Base-by-base conservation (phyloP, 2,797 vertebrate genomes). In the Tokudaia muenninki region DNA sequence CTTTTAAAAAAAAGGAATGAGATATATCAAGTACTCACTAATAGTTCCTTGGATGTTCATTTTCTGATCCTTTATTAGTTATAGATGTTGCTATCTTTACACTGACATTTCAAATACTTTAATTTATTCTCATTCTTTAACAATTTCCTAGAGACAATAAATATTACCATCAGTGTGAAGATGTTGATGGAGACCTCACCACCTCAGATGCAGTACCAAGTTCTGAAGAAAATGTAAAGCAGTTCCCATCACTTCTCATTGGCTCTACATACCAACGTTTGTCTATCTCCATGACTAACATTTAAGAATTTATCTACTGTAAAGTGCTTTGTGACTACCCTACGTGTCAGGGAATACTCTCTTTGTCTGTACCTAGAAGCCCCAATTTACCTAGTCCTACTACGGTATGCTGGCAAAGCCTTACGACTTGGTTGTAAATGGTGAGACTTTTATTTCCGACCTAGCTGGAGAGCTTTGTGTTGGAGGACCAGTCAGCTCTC, bases 11-110 rank as follows among this genome's bases (percentile, higher is more conserved):
- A 63, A 65, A 11, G 3, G 3, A 67, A 24, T n/a, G 61, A 34
- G 34, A 22, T 22, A 79, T 70, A 87, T 65, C 90, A 94, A 91
- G 59, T 24, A 86, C 91, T n/a, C 65, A 81, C 70, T 88, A 72
- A 88, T 21, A 75, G 41, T 78, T 96, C 83, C 70, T 52, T 26
- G 44, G n/a, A 63, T 83, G 19, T 80, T 90, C 87, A 94, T 26
- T 83, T 94, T 59, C 81, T 44, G 19, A 52, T 44, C 50, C 17
- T 87, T 90, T 83, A 77, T 41, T 50, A 87, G 50, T 67, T 95
- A 80, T 65, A 89, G 95, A 91, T 44, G 88, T 19, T 94, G 12
- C 61, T 92, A 65, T 80, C 24, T 94, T 90, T 92, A 81, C 11
- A 65, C 13, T 89, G 70, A 79, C 61, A 89, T 82, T 88, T 70